A percentile compares a stretch with the other conserved stretches of the same genome.
Evolutionary conservation across 1,140 invertebrate species (phyloP).

Genomic region (Sarcophaga bullata): DNA sequence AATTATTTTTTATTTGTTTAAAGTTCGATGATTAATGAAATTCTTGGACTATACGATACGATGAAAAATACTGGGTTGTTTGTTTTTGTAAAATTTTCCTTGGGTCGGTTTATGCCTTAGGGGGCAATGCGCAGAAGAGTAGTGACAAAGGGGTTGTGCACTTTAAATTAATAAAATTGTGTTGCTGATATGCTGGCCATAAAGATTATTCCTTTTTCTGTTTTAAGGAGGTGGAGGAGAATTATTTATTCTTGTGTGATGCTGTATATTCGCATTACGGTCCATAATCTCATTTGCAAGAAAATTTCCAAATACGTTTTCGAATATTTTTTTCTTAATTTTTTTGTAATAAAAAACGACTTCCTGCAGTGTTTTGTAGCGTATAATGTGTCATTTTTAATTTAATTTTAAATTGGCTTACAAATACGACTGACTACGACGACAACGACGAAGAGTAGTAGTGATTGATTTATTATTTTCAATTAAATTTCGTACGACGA

Average conservation of each 20-base stretch:
- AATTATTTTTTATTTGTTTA: not conserved
- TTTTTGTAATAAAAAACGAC: not conserved
- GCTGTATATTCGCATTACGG: not conserved
- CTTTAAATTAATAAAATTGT: slow-evolving; percentile 18
- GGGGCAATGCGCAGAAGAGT: not conserved
- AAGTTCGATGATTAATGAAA: not conserved
- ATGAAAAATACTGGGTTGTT: not conserved
- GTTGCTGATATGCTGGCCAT: not conserved
- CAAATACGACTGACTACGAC: not conserved
- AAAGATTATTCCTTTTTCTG: not conserved
- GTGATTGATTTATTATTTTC: slow-evolving; percentile 24
- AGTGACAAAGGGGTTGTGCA: not conserved
- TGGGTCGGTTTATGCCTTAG: too few relatives aligned
- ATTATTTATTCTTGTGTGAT: too few relatives aligned
- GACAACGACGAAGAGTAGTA: not conserved
- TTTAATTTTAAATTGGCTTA: slow-evolving; percentile 25
- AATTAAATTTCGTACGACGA: not conserved
- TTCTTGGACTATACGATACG: not conserved
- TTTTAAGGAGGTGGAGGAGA: too few relatives aligned
- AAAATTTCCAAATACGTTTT: not conserved
- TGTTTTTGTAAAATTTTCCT: too few relatives aligned
- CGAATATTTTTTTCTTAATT: not conserved
- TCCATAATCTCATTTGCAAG: not conserved
- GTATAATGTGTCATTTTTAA: slow-evolving; percentile 17
- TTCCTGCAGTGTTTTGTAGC: not conserved